phyloP scores from a whole-genome alignment of 2,797 vertebrate species.

The Danionella dracula region DNA sequence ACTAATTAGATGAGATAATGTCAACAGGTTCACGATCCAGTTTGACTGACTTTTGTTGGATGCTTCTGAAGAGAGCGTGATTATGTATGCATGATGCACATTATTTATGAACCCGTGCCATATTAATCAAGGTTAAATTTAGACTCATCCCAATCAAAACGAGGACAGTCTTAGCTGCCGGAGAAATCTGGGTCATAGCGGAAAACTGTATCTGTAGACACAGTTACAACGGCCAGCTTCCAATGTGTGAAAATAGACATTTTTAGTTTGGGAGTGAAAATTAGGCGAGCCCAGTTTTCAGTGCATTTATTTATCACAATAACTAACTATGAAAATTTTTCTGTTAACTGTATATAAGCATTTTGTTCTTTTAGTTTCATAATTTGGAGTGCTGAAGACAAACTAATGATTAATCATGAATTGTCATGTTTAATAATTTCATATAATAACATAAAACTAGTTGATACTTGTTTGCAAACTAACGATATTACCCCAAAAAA shows the following conservation, averaged over 20 bases:
- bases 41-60: slow-evolving; percentile 12
- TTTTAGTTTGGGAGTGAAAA: neutral
- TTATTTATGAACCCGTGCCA: slow-evolving; percentile 65
- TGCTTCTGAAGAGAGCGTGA: slow-evolving; percentile 15
- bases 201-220: slow-evolving; percentile 35
- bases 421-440: too few relatives aligned
- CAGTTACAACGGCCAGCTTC: slow-evolving; percentile 20
- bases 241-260: slow-evolving; percentile 12
- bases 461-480: too few relatives aligned
- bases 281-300: neutral
- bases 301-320: slow-evolving; percentile 8
- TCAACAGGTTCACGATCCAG: neutral
- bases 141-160: slow-evolving; percentile 66
- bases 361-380: too few relatives aligned
- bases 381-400: too few relatives aligned
- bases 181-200: slow-evolving; percentile 68
- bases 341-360: too few relatives aligned
- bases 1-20: slow-evolving; percentile 7
- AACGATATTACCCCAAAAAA: too few relatives aligned
- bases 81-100: slow-evolving; percentile 48
- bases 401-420: too few relatives aligned
- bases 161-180: slow-evolving; percentile 63
- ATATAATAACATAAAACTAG: too few relatives aligned
- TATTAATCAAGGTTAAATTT: slow-evolving; percentile 66
- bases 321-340: too few relatives aligned